Conservation (phyloP, 2,113 vertebrate genomes). For the Sinocyclocheilus anophthalmus region DNA sequence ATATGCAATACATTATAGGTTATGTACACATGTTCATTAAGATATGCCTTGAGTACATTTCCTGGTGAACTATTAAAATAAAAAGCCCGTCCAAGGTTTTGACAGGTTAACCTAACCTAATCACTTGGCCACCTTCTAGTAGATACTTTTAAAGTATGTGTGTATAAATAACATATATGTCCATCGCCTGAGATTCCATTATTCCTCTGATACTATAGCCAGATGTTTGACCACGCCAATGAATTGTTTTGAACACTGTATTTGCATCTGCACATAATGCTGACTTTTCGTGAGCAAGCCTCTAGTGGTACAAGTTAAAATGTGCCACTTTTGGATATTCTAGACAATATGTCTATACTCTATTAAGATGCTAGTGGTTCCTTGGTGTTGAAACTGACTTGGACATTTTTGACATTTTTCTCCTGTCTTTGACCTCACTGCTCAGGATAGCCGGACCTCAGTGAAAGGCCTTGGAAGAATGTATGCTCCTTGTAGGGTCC, state of each 20-base stretch:
- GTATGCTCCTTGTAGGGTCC: not conserved
- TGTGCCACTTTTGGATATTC: constrained; percentile 23
- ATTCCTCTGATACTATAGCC: not conserved
- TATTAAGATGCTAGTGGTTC: not conserved
- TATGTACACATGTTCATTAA: not conserved
- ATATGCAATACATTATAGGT: not conserved
- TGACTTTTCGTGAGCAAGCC: too few species aligned
- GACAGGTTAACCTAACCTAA: not conserved
- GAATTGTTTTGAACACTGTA: not conserved
- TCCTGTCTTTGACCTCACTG: not conserved
- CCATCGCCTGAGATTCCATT: not conserved
- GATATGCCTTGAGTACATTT: not conserved
- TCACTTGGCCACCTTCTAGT: not conserved
- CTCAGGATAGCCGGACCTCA: not conserved
- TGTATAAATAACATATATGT: too few species aligned
- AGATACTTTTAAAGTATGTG: too few species aligned
- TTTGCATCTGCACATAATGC: not conserved
- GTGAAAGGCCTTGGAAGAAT: not conserved
- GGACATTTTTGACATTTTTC: not conserved
- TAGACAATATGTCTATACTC: too few species aligned
- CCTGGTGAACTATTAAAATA: constrained; percentile 11
- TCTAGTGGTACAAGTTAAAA: not conserved
- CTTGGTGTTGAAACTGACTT: not conserved
- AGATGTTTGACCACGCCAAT: not conserved
- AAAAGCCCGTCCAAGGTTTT: not conserved